Evolutionary conservation across 2,797 vertebrate genomes (phyloP).

Genomic region (Gymnothorax javanicus): DNA sequence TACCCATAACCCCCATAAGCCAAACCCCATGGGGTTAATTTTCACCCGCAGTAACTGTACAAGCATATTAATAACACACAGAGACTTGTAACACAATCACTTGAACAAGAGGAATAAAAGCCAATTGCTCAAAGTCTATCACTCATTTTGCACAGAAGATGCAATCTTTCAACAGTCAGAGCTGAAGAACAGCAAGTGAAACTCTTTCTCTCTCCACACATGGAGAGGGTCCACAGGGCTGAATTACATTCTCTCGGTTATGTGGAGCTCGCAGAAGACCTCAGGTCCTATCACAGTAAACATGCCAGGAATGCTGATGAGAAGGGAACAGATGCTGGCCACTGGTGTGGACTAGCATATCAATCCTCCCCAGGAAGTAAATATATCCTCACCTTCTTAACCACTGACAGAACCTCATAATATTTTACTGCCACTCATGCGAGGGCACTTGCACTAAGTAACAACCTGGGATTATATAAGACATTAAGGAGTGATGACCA

Average conservation of each 20-base stretch:
- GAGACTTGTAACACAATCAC: background rate
- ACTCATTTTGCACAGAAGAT: background rate
- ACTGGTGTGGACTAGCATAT: background rate
- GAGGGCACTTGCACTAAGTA: background rate
- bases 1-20: background rate
- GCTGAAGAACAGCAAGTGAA: background rate
- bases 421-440: background rate
- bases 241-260: background rate
- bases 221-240: background rate
- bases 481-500: background rate
- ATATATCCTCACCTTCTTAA: constrained; percentile 14
- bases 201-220: background rate
- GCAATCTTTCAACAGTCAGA: background rate
- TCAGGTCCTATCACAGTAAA: background rate
- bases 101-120: background rate
- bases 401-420: background rate
- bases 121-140: background rate
- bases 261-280: background rate
- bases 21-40: background rate
- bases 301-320: background rate
- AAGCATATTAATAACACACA: background rate
- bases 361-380: background rate
- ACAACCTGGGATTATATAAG: background rate
- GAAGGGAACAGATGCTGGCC: background rate
- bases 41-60: background rate